Evolutionary conservation across 2,113 vertebrate species (phyloP), one percentile per base, ranked within the genome.

Genomic region (Myocastor coypus): DNA sequence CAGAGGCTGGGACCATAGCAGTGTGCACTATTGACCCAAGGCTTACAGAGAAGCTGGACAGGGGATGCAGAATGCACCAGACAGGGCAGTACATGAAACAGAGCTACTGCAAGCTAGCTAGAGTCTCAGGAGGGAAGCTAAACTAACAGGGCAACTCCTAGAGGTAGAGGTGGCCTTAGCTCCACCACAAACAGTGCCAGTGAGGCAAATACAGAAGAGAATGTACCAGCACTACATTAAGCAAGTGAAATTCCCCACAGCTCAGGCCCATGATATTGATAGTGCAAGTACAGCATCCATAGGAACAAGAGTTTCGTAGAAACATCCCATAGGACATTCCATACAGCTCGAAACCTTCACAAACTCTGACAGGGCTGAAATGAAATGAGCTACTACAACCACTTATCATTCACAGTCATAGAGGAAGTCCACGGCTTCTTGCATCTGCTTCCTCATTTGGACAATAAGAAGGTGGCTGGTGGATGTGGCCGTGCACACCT

Each of bases 1-100:
- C 0, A 17, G 28, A 26, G 19, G 59, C 42, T 2, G 22, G 78
- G 64, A n/a, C 30, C 0, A 34, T 5, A 19, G 34, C 32, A 0
- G 3, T 7, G 26, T 0, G 0, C 2, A 13, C 0, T 0, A 7
- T 7, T 34, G 42, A 30, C 10, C 0, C 1, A 0, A 3, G 30
- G 12, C 20, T 8, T 3, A 1, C 0, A 10, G 50, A 14, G 26
- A 24, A 7, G 30, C 63, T 30, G 64, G 24, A 24, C 32, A 30
- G 64, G 32, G 8, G 64, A 40, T 1, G 0, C 2, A 6, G 46
- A 59, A 14, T 10, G 4, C 1, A 19, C 0, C 0, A 5, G 11
- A 32, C 5, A 3, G 92, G 78, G 20, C 8, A 2, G 22, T 1
- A 5, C 57, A 34, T 1, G 16, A n/a, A 64, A n/a, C 37, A 63